phyloP scores from a whole-genome alignment of 1,140 invertebrate genomes.

The Drosophila nigrodunni region DNA sequence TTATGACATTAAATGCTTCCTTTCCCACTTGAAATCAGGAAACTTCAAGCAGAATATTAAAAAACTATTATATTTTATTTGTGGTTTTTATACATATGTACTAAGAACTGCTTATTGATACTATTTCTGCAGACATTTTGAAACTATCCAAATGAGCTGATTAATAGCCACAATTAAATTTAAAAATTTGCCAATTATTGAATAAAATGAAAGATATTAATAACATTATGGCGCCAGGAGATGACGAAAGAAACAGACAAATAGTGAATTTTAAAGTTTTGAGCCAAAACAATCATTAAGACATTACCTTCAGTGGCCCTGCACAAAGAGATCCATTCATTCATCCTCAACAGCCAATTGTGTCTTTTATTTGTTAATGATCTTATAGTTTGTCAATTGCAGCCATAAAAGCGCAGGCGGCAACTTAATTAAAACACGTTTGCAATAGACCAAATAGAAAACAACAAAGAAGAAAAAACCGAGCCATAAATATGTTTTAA shows the following conservation, averaged over 20 bases:
- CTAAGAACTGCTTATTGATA: not conserved
- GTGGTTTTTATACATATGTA: not conserved
- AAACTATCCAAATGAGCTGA: constrained; percentile 17
- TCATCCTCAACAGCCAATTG: constrained; percentile 6
- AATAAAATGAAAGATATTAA: constrained; percentile 9
- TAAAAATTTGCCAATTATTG: constrained; percentile 18
- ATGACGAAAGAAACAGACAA: constrained; percentile 3
- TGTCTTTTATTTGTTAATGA: constrained; percentile 27
- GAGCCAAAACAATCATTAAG: constrained; percentile 21
- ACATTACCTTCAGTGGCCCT: constrained; percentile 11
- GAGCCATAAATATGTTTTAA: constrained; percentile 37
- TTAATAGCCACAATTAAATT: constrained; percentile 22
- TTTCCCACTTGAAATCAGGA: not conserved
- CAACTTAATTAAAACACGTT: constrained; percentile 26
- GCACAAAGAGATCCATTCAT: constrained; percentile 38
- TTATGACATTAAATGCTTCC: constrained; percentile 3
- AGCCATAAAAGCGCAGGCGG: constrained; percentile 31
- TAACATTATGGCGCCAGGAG: constrained; percentile 11
- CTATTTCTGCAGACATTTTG: not conserved
- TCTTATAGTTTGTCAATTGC: constrained; percentile 44
- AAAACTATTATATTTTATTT: not conserved
- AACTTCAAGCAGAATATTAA: not conserved
- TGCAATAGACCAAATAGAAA: constrained; percentile 9
- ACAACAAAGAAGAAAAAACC: constrained; percentile 4
- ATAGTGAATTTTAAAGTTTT: constrained; percentile 31